A percentile compares a stretch with the other conserved stretches of the same genome.
These are phyloP conservation scores for Formica selysi DNA, from an alignment of 1,140 invertebrate species.

Conservation along the genomic window DNA sequence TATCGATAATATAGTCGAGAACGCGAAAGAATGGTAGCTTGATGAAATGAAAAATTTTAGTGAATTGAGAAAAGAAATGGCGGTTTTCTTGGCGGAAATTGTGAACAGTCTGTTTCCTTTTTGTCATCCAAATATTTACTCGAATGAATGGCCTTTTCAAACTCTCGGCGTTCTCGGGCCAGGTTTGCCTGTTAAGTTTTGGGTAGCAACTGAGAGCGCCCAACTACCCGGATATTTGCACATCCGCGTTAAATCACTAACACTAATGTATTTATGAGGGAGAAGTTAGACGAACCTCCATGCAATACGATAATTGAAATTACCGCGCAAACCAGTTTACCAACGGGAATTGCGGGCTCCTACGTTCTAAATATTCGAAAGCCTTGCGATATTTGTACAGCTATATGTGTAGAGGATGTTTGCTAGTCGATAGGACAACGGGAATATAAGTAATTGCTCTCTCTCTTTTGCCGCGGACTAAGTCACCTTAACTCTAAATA, in stretches of 20 bases:
- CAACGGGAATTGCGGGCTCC: constrained; percentile 56
- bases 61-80: neutral
- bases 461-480: neutral
- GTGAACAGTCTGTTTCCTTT: constrained; percentile 29
- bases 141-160: constrained; percentile 58
- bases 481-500: neutral
- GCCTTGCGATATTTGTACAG: constrained; percentile 44
- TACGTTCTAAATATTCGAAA: constrained; percentile 61
- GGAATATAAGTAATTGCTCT: constrained; percentile 29
- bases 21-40: neutral
- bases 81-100: neutral
- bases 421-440: neutral
- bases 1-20: neutral
- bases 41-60: constrained; percentile 17
- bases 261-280: constrained; percentile 62
- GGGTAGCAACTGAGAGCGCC: constrained; percentile 53
- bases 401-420: neutral
- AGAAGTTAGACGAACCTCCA: constrained; percentile 63
- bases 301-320: constrained; percentile 65
- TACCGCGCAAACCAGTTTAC: constrained; percentile 63
- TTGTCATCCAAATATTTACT: constrained; percentile 57
- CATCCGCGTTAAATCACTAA: constrained; percentile 64
- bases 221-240: constrained; percentile 61
- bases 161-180: constrained; percentile 29
- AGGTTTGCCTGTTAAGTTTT: constrained; percentile 51